phyloP scores from a whole-genome alignment of 2,888 invertebrate species.

The Liodrosophila aerea region DNA sequence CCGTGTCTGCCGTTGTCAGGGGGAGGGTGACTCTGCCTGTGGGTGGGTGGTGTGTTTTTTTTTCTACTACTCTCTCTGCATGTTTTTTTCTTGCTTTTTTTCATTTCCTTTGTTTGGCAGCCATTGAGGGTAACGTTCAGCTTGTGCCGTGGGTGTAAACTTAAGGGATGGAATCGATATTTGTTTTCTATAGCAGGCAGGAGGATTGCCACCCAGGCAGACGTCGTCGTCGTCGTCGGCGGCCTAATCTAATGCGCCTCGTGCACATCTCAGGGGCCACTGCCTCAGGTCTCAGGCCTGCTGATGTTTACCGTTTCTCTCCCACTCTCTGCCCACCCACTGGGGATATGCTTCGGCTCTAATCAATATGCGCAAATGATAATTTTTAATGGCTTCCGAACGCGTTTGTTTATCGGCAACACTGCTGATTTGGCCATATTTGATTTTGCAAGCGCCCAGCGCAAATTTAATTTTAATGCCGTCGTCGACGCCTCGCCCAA shows the following conservation, averaged over 20 bases:
- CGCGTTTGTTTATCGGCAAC: conserved; percentile 77
- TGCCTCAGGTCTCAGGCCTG: too few relatives aligned
- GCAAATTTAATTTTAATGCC: conserved; percentile 73
- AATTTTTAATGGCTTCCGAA: conserved; percentile 79
- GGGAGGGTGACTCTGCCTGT: conserved; percentile 29
- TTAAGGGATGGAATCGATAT: conserved; percentile 78
- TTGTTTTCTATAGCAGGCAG: conserved; percentile 74
- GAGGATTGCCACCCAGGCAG: conserved; percentile 37
- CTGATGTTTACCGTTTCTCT: conserved; percentile 42
- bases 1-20: conserved; percentile 63
- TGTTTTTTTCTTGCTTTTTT: conserved; percentile 46
- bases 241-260: conserved; percentile 72
- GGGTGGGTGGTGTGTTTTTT: conserved; percentile 68
- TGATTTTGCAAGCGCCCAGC: conserved; percentile 53
- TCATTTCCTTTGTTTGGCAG: conserved; percentile 76
- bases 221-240: conserved; percentile 30
- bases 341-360: conserved; percentile 30
- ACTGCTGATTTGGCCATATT: conserved; percentile 72
- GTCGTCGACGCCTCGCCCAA: conserved; percentile 44
- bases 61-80: conserved; percentile 12
- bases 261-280: conserved; percentile 64
- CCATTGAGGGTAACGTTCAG: conserved; percentile 70
- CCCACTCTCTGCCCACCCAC: not conserved
- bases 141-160: conserved; percentile 59
- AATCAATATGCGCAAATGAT: conserved; percentile 78